These are phyloP conservation scores for Chaitophorus viminalis DNA, from an alignment of 2,888 invertebrate species.

Conservation along the genomic window DNA sequence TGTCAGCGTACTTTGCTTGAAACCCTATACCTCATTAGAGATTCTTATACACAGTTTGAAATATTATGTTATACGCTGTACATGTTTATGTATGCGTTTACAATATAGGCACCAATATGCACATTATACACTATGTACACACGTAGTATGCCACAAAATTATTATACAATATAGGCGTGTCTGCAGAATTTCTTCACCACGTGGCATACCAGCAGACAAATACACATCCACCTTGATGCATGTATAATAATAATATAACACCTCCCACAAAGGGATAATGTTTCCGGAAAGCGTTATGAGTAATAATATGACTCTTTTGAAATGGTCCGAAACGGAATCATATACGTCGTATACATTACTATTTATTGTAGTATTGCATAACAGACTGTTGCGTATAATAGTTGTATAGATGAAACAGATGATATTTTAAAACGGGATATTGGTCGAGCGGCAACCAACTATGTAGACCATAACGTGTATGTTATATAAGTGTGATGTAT, in stretches of 20 bases:
- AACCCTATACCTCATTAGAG: slow-evolving; percentile 14
- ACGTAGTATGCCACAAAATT: not conserved
- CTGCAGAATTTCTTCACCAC: not conserved
- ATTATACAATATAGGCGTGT: not conserved
- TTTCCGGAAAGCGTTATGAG: not conserved
- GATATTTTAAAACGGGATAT: too few species aligned
- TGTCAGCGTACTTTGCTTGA: slow-evolving; percentile 1
- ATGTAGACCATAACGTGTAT: too few species aligned
- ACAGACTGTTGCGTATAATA: too few species aligned
- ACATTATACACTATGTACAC: not conserved
- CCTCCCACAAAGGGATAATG: not conserved
- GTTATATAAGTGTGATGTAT: too few species aligned
- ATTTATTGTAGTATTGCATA: too few species aligned
- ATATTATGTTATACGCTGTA: not conserved
- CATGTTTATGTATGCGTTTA: too few species aligned
- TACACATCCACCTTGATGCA: not conserved
- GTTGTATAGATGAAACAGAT: too few species aligned
- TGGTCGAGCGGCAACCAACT: too few species aligned
- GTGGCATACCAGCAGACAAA: not conserved
- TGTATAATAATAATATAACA: not conserved
- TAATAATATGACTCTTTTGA: too few species aligned
- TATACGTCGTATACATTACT: too few species aligned
- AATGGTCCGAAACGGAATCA: too few species aligned
- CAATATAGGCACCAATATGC: too few species aligned
- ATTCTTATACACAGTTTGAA: not conserved